Percentiles rank a stretch among this genome's conserved stretches.
Evolutionary conservation across 2,113 vertebrate genomes (phyloP).

Genomic region (Grus americana): DNA sequence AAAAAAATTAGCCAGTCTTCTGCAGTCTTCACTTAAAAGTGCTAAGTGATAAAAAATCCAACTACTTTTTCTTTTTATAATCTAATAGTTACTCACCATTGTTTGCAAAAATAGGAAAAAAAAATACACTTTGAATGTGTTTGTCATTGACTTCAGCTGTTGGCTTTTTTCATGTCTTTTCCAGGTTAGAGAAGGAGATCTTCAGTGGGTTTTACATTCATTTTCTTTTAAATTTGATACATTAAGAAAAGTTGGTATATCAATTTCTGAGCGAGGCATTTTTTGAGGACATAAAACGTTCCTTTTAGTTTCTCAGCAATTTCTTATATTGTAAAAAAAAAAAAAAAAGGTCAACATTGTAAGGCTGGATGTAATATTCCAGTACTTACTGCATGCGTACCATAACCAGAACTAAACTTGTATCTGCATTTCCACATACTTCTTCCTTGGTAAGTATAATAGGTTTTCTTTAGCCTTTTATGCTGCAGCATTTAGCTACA

Average conservation of each 20-base stretch:
- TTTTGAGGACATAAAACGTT: background rate
- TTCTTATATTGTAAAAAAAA: background rate
- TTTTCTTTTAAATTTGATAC: background rate
- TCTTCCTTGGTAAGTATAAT: background rate
- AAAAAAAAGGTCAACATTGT: background rate
- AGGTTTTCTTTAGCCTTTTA: background rate
- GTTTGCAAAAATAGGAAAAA: background rate
- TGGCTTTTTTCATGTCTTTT: background rate
- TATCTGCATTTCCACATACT: background rate
- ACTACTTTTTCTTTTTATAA: background rate
- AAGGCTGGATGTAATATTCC: background rate
- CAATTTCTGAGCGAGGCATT: background rate
- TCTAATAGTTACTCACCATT: background rate
- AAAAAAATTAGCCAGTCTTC: background rate
- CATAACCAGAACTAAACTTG: background rate
- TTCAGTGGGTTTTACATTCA: background rate
- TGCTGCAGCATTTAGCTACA: background rate
- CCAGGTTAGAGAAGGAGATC: background rate
- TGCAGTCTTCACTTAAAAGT: background rate
- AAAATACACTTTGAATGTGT: background rate
- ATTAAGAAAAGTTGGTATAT: background rate
- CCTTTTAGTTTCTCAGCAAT: background rate
- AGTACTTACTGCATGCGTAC: background rate
- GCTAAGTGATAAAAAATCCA: background rate
- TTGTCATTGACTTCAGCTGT: background rate